phyloP scores from a whole-genome alignment of 2,113 vertebrate genomes.

The Dendropsophus ebraccatus region DNA sequence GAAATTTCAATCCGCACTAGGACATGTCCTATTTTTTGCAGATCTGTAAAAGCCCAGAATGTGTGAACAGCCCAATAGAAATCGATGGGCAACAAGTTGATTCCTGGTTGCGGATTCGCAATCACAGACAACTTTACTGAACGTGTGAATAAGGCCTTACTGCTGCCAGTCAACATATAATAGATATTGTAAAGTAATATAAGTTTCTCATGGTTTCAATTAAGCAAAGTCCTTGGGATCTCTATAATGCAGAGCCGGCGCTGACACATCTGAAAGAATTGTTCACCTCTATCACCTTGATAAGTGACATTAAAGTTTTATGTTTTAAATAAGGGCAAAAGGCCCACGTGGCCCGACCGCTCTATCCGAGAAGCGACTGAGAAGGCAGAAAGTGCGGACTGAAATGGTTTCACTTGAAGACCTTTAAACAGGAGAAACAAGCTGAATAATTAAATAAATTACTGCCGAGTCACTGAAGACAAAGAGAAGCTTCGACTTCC shows the following conservation, averaged over 20 bases:
- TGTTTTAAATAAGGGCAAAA: slow-evolving; percentile 53
- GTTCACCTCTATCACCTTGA: slow-evolving; percentile 19
- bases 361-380: slow-evolving; percentile 51
- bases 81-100: too few relatives aligned
- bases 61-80: too few relatives aligned
- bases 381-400: slow-evolving; percentile 61
- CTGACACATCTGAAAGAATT: slow-evolving; percentile 53
- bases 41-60: too few relatives aligned
- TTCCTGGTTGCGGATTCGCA: too few relatives aligned
- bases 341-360: slow-evolving; percentile 41
- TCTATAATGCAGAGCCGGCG: slow-evolving; percentile 24
- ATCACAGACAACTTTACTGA: too few relatives aligned
- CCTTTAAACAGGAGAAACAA: slow-evolving; percentile 62
- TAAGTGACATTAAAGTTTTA: slow-evolving; percentile 45
- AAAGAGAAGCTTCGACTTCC: neutral
- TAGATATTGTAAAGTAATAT: too few relatives aligned
- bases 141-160: too few relatives aligned
- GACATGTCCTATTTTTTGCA: too few relatives aligned
- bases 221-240: neutral
- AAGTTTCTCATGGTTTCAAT: too few relatives aligned
- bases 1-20: too few relatives aligned
- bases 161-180: too few relatives aligned
- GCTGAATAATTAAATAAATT: slow-evolving; percentile 65
- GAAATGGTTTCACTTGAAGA: slow-evolving; percentile 59
- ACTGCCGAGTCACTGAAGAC: slow-evolving; percentile 49